Evolutionary conservation across 2,888 invertebrate genomes (phyloP), one percentile per base, ranked within the genome.

Genomic region (Macroteleia sp.): DNA sequence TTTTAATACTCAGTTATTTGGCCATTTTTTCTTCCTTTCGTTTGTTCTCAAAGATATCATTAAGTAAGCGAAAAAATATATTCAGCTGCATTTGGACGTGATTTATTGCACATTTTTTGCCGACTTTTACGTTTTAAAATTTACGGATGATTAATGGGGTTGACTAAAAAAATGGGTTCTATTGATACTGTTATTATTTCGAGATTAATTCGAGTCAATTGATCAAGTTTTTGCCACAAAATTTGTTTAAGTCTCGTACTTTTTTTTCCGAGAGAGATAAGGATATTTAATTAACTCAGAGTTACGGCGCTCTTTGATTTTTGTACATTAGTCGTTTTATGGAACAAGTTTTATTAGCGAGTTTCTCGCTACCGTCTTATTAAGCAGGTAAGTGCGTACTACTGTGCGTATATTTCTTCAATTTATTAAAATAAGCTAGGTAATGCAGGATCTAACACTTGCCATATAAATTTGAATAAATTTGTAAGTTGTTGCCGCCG

Each of bases 281-380:
- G 50, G 50, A 64, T 62, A 73, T 57, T 73, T 64, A 64, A 64
- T 64, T 73, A 57, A 73, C 64, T 42, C 32, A 10, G 14, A 64
- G 41, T 57, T 64, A 64, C 64, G 34, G 70, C 52, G 34, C 8
- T 52, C 44, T 61, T 66, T 50, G 54, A 70, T 73, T 54, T 66
- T 66, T 73, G 57, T 19, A 36, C 50, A 57, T 73, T 62, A 54
- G 54, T 50, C 54, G 59, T 48, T 71, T 62, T 62, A 62, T 56
- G 64, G 54, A 57, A 64, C 64, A 50, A 64, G 73, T 73, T 73
- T 73, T 73, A 64, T 64, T 64, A 48, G 48, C 56, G 28, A 56
- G 71, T 71, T 71, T 56, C 30, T 54, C 28, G 73, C 64, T 64
- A 54, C 61, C 70, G 70, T 71, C 61, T 52, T 61, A 71, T 71